Conservation (phyloP, 2,888 invertebrate genomes). For the Oscheius sp. region DNA sequence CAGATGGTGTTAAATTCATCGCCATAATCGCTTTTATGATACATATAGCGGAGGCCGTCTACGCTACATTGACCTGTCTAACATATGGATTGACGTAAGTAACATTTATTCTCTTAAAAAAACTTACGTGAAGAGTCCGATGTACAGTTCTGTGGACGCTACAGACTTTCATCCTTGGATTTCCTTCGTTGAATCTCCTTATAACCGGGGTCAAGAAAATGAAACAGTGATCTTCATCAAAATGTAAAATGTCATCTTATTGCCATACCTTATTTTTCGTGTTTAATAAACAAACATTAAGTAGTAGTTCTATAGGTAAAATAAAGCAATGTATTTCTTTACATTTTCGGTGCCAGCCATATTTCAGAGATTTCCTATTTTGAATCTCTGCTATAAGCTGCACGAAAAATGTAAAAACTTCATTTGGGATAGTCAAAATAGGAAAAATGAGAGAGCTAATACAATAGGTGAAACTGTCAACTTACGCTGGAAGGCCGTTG, state of each 20-base stretch:
- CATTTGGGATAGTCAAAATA: too few relatives aligned
- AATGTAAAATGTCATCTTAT: neutral
- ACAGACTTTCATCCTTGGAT: slow-evolving; percentile 27
- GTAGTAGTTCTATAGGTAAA: too few relatives aligned
- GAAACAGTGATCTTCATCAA: slow-evolving; percentile 14
- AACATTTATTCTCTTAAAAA: neutral
- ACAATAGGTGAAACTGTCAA: too few relatives aligned
- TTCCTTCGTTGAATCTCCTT: slow-evolving; percentile 26
- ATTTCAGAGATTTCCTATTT: too few relatives aligned
- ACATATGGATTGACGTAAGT: slow-evolving; percentile 8
- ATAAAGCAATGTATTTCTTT: too few relatives aligned
- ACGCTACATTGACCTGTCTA: slow-evolving; percentile 2
- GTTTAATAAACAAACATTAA: too few relatives aligned
- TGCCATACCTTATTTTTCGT: too few relatives aligned
- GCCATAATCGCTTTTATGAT: neutral
- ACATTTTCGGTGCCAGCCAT: too few relatives aligned
- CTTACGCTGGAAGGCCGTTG: too few relatives aligned
- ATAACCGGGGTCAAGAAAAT: slow-evolving; percentile 8
- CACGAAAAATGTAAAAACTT: too few relatives aligned
- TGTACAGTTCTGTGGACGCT: slow-evolving; percentile 18
- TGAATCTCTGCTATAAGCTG: too few relatives aligned
- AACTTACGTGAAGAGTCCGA: neutral
- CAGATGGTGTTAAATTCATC: slow-evolving; percentile 9
- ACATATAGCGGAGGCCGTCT: slow-evolving; percentile 23
- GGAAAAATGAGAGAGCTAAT: too few relatives aligned